Conservation (phyloP, 92 coral and sea anemone species). For the Meandrina meandrites region DNA sequence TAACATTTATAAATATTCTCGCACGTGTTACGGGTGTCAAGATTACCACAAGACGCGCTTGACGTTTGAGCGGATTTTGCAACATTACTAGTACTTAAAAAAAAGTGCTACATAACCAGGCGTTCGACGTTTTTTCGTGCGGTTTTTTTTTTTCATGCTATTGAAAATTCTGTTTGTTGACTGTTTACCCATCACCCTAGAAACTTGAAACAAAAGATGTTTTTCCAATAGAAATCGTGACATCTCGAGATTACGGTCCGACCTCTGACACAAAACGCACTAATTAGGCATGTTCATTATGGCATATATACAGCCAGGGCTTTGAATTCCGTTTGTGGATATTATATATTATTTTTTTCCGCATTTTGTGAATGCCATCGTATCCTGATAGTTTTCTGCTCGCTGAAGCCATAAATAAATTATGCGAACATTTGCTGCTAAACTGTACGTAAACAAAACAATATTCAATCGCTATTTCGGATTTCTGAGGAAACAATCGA, state of each 20-base stretch:
- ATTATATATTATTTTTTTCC: neutral
- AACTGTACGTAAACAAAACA: neutral
- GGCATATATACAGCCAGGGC: neutral
- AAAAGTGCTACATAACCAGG: neutral
- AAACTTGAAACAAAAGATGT: slow-evolving; percentile 7
- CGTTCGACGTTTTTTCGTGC: neutral
- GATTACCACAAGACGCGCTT: neutral
- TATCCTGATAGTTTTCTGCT: neutral
- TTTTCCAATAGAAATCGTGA: neutral
- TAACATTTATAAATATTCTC: neutral
- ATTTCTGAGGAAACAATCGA: neutral
- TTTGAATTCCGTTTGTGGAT: neutral
- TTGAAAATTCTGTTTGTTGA: slow-evolving; percentile 4
- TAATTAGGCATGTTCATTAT: neutral
- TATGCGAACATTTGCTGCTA: neutral
- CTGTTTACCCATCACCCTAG: slow-evolving; percentile 27
- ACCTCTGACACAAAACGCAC: slow-evolving; percentile 1
- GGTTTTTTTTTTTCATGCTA: neutral
- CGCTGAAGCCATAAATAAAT: neutral
- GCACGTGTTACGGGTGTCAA: neutral
- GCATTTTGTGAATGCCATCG: neutral
- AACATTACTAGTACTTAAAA: neutral
- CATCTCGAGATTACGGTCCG: neutral
- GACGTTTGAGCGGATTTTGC: neutral
- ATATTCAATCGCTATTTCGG: neutral